phyloP scores from a whole-genome alignment of 2,888 invertebrate genomes.

The Lepidocyrtinus sp. region DNA sequence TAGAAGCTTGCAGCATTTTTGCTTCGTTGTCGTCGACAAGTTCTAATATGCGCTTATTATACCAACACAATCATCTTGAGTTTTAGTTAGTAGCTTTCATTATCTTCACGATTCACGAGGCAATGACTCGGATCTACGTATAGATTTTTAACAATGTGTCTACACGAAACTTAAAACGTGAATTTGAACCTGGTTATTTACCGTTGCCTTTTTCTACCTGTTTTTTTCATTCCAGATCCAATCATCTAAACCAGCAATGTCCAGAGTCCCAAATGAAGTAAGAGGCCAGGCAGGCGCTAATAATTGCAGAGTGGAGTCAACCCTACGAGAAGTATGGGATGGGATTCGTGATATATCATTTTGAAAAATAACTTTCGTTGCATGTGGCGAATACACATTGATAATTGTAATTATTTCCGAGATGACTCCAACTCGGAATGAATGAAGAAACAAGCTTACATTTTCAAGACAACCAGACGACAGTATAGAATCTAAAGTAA shows the following conservation, averaged over 20 bases:
- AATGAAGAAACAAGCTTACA: background rate
- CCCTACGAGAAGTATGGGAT: background rate
- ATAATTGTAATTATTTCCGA: background rate
- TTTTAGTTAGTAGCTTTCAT: constrained; percentile 22
- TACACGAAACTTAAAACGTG: constrained; percentile 10
- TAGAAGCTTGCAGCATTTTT: constrained; percentile 57
- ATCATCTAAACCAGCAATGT: no score
- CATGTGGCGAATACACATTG: background rate
- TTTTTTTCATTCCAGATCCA: constrained; percentile 13
- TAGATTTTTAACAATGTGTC: constrained; percentile 32
- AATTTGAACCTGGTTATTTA: background rate
- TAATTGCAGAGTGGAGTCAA: background rate
- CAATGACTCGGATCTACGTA: background rate
- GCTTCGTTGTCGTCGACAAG: background rate
- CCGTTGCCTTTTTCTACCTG: constrained; percentile 33
- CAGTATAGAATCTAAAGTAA: background rate
- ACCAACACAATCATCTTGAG: background rate
- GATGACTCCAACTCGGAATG: background rate
- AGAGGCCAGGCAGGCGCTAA: background rate
- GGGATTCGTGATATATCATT: background rate
- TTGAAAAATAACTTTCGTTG: background rate
- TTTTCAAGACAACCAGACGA: background rate
- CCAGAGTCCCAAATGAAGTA: no score
- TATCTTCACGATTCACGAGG: no score
- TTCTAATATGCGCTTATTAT: constrained; percentile 29